Conservation (phyloP, 2,113 vertebrate species). For the Brachypodius melanocephalos region DNA sequence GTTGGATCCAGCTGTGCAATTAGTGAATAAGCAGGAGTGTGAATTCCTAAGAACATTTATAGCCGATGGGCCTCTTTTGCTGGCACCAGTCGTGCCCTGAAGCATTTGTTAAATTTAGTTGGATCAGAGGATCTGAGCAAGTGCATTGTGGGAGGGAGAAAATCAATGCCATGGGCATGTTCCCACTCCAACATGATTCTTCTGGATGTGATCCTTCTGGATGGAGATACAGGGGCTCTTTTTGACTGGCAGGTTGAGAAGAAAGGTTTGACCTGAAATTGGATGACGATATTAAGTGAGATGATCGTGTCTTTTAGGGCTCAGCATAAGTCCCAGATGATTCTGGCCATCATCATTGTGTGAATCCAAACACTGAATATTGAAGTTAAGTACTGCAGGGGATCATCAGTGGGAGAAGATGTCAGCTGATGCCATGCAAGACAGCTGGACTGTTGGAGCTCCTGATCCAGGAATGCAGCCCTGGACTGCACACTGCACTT, state of each 20-base stretch:
- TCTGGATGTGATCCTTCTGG: not conserved
- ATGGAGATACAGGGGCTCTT: not conserved
- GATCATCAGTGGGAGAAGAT: not conserved
- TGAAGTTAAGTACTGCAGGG: not conserved
- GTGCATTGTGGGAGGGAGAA: not conserved
- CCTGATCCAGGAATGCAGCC: not conserved
- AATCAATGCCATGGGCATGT: not conserved
- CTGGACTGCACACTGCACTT: not conserved
- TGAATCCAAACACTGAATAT: not conserved
- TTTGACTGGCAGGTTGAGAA: not conserved
- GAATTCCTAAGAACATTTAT: slow-evolving; percentile 31
- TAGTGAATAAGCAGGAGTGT: slow-evolving; percentile 21
- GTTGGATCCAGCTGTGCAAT: slow-evolving; percentile 25
- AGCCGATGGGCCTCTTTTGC: not conserved
- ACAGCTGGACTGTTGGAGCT: not conserved
- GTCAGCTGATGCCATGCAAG: not conserved
- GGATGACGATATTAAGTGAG: not conserved
- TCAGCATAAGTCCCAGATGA: not conserved
- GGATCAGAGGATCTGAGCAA: not conserved
- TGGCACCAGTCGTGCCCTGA: not conserved
- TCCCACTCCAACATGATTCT: not conserved
- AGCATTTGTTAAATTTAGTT: slow-evolving; percentile 50
- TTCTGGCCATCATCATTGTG: not conserved
- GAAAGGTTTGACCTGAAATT: not conserved
- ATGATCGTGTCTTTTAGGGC: not conserved